Evolutionary conservation across 2,113 vertebrate genomes (phyloP), one percentile per base, ranked within the genome.

Genomic region (Rostratula benghalensis): DNA sequence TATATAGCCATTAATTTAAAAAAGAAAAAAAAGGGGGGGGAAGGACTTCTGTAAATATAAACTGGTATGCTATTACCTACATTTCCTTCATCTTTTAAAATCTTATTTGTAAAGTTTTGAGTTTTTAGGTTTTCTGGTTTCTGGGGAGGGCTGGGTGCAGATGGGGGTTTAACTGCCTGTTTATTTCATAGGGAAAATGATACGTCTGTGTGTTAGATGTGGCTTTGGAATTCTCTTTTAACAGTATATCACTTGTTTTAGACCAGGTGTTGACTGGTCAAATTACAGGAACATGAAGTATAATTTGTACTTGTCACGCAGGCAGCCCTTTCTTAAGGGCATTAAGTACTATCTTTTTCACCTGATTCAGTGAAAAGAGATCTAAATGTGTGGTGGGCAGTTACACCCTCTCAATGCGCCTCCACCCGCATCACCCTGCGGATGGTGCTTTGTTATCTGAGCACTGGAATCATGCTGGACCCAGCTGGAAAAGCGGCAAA

Each of bases 241-340:
- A 87, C 81, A 89, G 82, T 79, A 53, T 86, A 97, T 95, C 64
- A 87, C 83, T 95, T 93, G 59, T 88, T 93, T 92, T 95, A 93
- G 80, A 94, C 92, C 95, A 97, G 93, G 85, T 95, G 92, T 89
- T 92, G 88, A 96, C 86, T 81, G 45, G 89, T 97, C 96, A 93
- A 93, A 95, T 96, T 93, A 96, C 89, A 97, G 69, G 81, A 96
- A 89, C 90, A 81, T 50, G 93, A 95, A 95, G 83, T 82, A 77
- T 83, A 91, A 96, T 97, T 95, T 92, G 93, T 97, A 93, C 73
- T 93, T 94, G 95, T 97, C 91, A 92, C 24, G 71, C 43, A 92
- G 88, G 92, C 95, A 90, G 80, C 78, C 77, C 87, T 93, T 77
- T 68, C 95, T 95, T 82, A 87, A 89, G 57, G 60, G 74, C 74